These are phyloP conservation scores for Chrysaora quinquecirrha DNA, from an alignment of 30 jellyfish, hydroid and myxozoan species.

Conservation along the genomic window DNA sequence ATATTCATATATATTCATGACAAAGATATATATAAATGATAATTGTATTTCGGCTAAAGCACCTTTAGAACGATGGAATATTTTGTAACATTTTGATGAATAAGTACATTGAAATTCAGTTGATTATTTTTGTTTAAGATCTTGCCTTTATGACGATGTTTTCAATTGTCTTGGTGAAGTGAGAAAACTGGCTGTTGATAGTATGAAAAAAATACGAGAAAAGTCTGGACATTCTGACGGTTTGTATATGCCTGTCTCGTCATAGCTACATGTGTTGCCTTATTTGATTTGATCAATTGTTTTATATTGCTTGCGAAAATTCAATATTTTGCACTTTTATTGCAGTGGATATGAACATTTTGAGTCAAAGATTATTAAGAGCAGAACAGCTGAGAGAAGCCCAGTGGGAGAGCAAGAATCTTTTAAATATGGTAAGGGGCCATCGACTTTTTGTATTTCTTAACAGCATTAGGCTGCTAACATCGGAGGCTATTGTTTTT, in stretches of 20 bases:
- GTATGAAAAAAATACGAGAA: conserved; percentile 69
- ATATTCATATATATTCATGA: too few species aligned
- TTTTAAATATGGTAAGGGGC: conserved; percentile 49
- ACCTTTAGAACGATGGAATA: too few species aligned
- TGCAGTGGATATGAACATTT: conserved; percentile 43
- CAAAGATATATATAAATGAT: too few species aligned
- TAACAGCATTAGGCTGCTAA: background rate
- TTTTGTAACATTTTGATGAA: too few species aligned
- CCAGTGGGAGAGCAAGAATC: conserved; percentile 79
- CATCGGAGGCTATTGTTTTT: too few species aligned
- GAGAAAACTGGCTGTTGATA: conserved; percentile 74
- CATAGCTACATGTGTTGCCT: background rate
- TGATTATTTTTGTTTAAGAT: too few species aligned
- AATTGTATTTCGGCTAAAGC: too few species aligned
- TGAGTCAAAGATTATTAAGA: conserved; percentile 70
- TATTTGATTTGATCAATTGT: background rate
- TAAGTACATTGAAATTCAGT: too few species aligned
- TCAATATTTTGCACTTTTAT: background rate
- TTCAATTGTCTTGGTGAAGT: conserved; percentile 69
- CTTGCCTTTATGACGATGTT: conserved; percentile 72
- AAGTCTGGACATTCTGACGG: conserved; percentile 68
- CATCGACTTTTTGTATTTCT: background rate
- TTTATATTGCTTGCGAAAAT: background rate
- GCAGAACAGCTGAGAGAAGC: conserved; percentile 86
- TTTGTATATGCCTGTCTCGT: too few species aligned